Evolutionary conservation across 2,888 invertebrate genomes (phyloP).

Genomic region (Marasmarcha lunaedactyla): DNA sequence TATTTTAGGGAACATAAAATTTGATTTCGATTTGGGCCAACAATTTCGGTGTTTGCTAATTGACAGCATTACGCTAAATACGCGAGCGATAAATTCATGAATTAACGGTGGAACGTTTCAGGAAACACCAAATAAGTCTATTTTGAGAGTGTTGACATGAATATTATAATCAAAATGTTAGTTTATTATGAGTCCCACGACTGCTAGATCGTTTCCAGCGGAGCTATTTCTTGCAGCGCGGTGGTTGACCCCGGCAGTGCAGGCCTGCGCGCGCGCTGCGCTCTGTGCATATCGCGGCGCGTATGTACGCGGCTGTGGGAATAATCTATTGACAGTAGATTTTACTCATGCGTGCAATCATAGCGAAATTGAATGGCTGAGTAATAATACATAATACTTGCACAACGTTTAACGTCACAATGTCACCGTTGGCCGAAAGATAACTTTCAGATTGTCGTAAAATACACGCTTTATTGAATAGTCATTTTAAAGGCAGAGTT

Average conservation of each 20-base stretch:
- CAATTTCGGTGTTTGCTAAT: not conserved
- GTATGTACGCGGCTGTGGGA: constrained; percentile 43
- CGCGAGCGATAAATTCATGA: not conserved
- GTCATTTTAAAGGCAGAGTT: no score
- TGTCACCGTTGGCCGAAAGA: no score
- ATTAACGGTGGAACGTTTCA: not conserved
- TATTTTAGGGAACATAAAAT: not conserved
- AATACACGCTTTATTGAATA: no score
- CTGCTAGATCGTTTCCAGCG: constrained; percentile 8
- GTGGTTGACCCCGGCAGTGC: constrained; percentile 49
- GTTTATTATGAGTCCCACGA: not conserved
- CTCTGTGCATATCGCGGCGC: constrained; percentile 28
- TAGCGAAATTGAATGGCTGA: constrained; percentile 16
- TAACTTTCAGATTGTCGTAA: no score
- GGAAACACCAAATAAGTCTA: not conserved
- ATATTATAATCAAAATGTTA: constrained; percentile 1
- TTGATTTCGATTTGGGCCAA: not conserved
- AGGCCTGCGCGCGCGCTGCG: constrained; percentile 29
- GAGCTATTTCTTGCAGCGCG: constrained; percentile 19
- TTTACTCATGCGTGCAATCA: not conserved
- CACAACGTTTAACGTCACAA: no score
- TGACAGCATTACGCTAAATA: not conserved
- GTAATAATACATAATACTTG: constrained; percentile 8
- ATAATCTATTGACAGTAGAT: constrained; percentile 37
- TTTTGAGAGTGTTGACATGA: not conserved